Conservation (phyloP, 2,113 vertebrate genomes). For the Podarcis cretensis region DNA sequence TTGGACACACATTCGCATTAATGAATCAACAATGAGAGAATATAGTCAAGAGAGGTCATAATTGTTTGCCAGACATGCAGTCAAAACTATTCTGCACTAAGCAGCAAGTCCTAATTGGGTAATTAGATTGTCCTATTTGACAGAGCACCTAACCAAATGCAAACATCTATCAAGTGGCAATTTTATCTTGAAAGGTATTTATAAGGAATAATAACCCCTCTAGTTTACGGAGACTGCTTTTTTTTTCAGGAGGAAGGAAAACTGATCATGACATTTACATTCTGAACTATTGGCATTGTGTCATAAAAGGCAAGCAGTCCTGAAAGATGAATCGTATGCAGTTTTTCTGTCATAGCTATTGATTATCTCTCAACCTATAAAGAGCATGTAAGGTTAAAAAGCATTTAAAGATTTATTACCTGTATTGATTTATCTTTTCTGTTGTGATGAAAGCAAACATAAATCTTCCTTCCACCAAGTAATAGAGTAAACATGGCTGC, state of each 20-base stretch:
- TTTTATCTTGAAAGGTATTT: slow-evolving; percentile 41
- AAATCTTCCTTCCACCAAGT: slow-evolving; percentile 66
- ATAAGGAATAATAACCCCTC: slow-evolving; percentile 33
- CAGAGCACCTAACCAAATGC: slow-evolving; percentile 7
- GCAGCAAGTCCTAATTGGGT: slow-evolving; percentile 7
- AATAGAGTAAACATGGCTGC: slow-evolving; percentile 51
- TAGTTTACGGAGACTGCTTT: slow-evolving; percentile 20
- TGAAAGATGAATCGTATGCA: slow-evolving; percentile 69
- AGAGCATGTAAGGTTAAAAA: slow-evolving; percentile 73
- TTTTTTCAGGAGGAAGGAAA: slow-evolving; percentile 40
- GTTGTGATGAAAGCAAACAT: slow-evolving; percentile 65
- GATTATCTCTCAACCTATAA: slow-evolving; percentile 76
- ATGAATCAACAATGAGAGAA: slow-evolving; percentile 30
- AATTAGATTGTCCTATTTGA: slow-evolving; percentile 41
- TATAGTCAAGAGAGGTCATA: slow-evolving; percentile 26
- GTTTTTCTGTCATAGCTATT: slow-evolving; percentile 75
- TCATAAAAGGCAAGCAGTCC: slow-evolving; percentile 58
- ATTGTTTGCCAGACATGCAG: slow-evolving; percentile 39
- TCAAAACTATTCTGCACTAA: slow-evolving; percentile 38
- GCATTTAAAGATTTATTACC: slow-evolving; percentile 76
- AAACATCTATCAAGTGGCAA: slow-evolving; percentile 42
- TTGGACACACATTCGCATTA: slow-evolving; percentile 30
- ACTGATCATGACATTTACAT: slow-evolving; percentile 63
- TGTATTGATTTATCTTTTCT: slow-evolving; percentile 72
- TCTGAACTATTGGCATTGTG: slow-evolving; percentile 63